A percentile compares a stretch with the other conserved stretches of the same genome.
phyloP scores from a whole-genome alignment of 2,113 vertebrate genomes.

The Cyphomyrus plagiostoma region DNA sequence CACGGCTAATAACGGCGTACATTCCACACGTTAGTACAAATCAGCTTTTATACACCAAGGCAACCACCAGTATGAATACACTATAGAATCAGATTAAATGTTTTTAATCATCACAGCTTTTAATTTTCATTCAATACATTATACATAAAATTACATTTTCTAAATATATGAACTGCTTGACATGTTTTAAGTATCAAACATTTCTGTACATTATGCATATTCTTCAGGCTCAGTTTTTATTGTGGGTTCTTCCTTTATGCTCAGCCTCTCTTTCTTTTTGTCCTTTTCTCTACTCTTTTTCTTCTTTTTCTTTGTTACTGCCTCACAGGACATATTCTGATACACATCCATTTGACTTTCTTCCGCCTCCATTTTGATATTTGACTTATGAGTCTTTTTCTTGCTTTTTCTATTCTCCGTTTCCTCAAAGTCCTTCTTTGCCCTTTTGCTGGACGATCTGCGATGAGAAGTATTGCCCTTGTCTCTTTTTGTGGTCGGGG shows the following conservation, averaged over 20 bases:
- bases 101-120: background rate
- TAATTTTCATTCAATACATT: background rate
- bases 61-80: background rate
- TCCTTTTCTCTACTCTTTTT: slow-evolving; percentile 50
- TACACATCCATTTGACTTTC: background rate
- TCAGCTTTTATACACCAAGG: background rate
- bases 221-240: slow-evolving; percentile 50
- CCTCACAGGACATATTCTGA: background rate
- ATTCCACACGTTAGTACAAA: background rate
- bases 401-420: background rate
- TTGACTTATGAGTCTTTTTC: background rate
- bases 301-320: background rate
- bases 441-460: slow-evolving; percentile 20
- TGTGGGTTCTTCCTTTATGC: slow-evolving; percentile 39
- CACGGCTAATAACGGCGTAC: background rate
- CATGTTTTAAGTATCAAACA: background rate
- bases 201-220: background rate
- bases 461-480: slow-evolving; percentile 17
- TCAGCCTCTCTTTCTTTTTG: slow-evolving; percentile 37
- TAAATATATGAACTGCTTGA: background rate
- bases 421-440: slow-evolving; percentile 16
- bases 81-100: background rate
- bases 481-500: slow-evolving; percentile 25
- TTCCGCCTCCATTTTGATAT: background rate
- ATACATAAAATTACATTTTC: background rate